A percentile compares a stretch with the other conserved stretches of the same genome.
phyloP scores from a whole-genome alignment of 1,140 invertebrate species.

The Anastatus disparis region DNA sequence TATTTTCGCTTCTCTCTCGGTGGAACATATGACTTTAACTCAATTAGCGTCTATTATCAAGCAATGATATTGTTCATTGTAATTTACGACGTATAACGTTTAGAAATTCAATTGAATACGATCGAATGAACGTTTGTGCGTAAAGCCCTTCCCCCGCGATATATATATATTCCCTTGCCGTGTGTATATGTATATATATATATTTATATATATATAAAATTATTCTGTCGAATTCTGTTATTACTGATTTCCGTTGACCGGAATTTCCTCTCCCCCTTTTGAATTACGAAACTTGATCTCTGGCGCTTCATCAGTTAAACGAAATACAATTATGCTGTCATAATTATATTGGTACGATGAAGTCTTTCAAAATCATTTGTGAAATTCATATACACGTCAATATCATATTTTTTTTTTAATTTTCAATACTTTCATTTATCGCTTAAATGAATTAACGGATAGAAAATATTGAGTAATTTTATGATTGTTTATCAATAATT shows the following conservation, averaged over 20 bases:
- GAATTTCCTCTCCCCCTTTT: not conserved
- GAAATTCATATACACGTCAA: no score
- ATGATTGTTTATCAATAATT: no score
- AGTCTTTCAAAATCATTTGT: not conserved
- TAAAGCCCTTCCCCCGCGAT: no score
- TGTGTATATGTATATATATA: no score
- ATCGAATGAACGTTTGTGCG: not conserved
- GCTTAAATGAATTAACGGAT: no score
- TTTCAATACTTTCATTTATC: no score
- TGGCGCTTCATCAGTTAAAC: not conserved
- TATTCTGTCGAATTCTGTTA: not conserved
- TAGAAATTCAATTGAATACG: not conserved
- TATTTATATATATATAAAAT: no score
- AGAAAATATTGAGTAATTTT: no score
- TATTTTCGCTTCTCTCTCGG: not conserved
- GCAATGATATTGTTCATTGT: not conserved
- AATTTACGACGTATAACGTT: constrained; percentile 4
- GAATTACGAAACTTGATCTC: not conserved
- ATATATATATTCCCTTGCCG: no score
- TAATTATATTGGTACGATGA: not conserved
- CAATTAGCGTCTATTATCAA: constrained; percentile 20
- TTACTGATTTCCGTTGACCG: constrained; percentile 1
- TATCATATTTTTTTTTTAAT: no score
- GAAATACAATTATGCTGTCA: not conserved
- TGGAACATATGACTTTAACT: constrained; percentile 1